These are phyloP conservation scores for Austrolebias charrua DNA, from an alignment of 2,797 vertebrate species.

Conservation along the genomic window DNA sequence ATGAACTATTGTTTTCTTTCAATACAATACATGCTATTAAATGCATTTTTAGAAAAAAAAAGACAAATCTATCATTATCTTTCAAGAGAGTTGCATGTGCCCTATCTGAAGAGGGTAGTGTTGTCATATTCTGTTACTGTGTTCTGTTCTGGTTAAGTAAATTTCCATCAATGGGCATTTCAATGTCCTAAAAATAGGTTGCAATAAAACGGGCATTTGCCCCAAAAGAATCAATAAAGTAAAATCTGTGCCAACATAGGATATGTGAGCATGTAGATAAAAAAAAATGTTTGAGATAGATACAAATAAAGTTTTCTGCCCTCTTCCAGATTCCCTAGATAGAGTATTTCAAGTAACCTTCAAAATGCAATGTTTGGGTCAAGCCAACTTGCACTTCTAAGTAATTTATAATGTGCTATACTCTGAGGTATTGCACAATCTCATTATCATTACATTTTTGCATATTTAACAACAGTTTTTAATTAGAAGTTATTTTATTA, in stretches of 20 bases:
- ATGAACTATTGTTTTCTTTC: slow-evolving; percentile 30
- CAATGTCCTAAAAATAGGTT: slow-evolving; percentile 10
- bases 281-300: slow-evolving; percentile 46
- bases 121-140: background rate
- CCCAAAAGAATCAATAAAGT: slow-evolving; percentile 54
- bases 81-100: background rate
- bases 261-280: slow-evolving; percentile 22
- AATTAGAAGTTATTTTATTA: slow-evolving; percentile 99
- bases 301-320: slow-evolving; percentile 44
- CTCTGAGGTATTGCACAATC: slow-evolving; percentile 98
- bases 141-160: background rate
- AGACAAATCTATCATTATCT: too few relatives aligned
- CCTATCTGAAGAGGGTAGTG: background rate
- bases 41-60: too few relatives aligned
- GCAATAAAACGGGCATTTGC: slow-evolving; percentile 22
- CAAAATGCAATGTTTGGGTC: slow-evolving; percentile 88
- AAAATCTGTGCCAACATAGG: slow-evolving; percentile 47
- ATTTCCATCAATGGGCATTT: background rate
- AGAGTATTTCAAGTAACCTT: slow-evolving; percentile 81
- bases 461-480: slow-evolving; percentile 99
- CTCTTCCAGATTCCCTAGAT: slow-evolving; percentile 63
- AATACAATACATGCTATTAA: background rate
- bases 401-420: slow-evolving; percentile 97
- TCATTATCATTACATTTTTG: slow-evolving; percentile 99
- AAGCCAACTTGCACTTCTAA: slow-evolving; percentile 91